Conservation (phyloP, 1,140 invertebrate species). For the Venturia canescens region DNA sequence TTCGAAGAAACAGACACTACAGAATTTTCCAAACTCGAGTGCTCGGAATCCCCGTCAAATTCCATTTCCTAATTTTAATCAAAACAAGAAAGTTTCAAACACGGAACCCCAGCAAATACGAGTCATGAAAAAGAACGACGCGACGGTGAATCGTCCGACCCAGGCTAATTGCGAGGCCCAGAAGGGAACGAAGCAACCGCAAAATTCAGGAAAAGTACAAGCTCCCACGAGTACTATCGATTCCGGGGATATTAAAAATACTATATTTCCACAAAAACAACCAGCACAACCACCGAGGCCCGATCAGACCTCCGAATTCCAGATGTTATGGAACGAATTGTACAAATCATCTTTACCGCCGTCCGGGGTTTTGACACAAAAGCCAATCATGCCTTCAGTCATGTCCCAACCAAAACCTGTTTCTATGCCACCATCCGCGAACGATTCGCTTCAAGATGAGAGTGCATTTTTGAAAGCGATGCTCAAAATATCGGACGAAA, state of each 20-base stretch:
- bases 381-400: slow-evolving; percentile 14
- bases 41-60: slow-evolving; percentile 51
- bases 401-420: slow-evolving; percentile 45
- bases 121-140: slow-evolving; percentile 52
- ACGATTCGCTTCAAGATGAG: slow-evolving; percentile 67
- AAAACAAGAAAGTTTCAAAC: slow-evolving; percentile 58
- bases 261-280: slow-evolving; percentile 40
- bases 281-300: slow-evolving; percentile 35
- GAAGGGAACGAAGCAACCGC: slow-evolving; percentile 27
- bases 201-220: slow-evolving; percentile 22
- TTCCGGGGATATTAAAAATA: neutral
- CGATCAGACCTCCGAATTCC: slow-evolving; percentile 63
- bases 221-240: neutral
- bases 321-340: slow-evolving; percentile 72
- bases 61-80: slow-evolving; percentile 69
- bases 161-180: neutral
- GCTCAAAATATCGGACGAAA: slow-evolving; percentile 71
- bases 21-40: slow-evolving; percentile 49
- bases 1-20: slow-evolving; percentile 45
- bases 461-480: slow-evolving; percentile 73
- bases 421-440: neutral
- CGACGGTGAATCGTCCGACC: slow-evolving; percentile 2
- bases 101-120: slow-evolving; percentile 69
- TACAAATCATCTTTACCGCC: slow-evolving; percentile 63
- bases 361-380: neutral